Conservation (phyloP, 1,140 invertebrate genomes). For the Globodera ellingtonae region DNA sequence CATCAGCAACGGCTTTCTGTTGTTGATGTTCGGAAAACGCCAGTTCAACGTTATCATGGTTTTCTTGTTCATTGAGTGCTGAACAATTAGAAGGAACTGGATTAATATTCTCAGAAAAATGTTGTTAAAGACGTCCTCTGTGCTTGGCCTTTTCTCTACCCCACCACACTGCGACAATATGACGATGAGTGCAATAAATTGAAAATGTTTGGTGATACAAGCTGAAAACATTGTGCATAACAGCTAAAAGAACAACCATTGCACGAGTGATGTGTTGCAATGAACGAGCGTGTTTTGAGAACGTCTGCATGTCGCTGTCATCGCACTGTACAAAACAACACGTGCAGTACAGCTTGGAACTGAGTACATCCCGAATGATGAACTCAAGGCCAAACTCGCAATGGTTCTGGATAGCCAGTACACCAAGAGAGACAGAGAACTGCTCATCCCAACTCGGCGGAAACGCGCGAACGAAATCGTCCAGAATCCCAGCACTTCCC, state of each 20-base stretch:
- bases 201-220: too few species aligned
- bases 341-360: slow-evolving; percentile 26
- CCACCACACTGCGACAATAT: too few species aligned
- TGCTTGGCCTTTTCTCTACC: too few species aligned
- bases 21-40: background rate
- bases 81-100: background rate
- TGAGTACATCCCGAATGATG: slow-evolving; percentile 33
- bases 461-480: background rate
- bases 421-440: slow-evolving; percentile 29
- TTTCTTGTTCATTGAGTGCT: slow-evolving; percentile 42
- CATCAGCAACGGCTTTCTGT: slow-evolving; percentile 22
- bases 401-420: slow-evolving; percentile 30
- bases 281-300: slow-evolving; percentile 28
- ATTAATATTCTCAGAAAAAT: slow-evolving; percentile 9
- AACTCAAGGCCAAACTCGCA: slow-evolving; percentile 33
- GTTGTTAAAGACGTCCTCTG: background rate
- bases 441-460: slow-evolving; percentile 36
- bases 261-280: slow-evolving; percentile 32
- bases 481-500: background rate
- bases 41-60: background rate
- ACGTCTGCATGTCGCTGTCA: slow-evolving; percentile 36
- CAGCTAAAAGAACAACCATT: slow-evolving; percentile 14
- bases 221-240: background rate
- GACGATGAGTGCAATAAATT: too few species aligned
- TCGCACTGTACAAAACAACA: slow-evolving; percentile 36